Conservation (phyloP, 2,797 vertebrate species). For the Anas acuta region DNA sequence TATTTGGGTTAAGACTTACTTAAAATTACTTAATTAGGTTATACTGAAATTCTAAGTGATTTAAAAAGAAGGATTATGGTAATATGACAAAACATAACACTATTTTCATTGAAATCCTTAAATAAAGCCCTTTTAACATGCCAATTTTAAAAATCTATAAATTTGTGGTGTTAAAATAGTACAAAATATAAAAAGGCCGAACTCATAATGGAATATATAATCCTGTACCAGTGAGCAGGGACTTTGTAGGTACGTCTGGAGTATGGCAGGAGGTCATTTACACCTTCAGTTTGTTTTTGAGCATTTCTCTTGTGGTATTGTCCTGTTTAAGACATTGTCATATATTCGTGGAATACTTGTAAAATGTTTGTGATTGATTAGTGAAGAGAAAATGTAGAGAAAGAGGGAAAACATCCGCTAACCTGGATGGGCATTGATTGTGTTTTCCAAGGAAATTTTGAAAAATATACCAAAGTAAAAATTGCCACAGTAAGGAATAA, state of each 20-base stretch:
- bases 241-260: conserved; percentile 58
- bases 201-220: conserved; percentile 43
- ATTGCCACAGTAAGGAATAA: conserved; percentile 47
- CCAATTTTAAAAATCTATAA: conserved; percentile 58
- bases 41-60: conserved; percentile 69
- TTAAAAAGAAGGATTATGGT: conserved; percentile 70
- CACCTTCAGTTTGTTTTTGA: conserved; percentile 44
- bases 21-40: conserved; percentile 74
- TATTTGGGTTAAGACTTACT: conserved; percentile 69
- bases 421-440: not conserved
- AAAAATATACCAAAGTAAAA: conserved; percentile 52
- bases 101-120: conserved; percentile 69
- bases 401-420: not conserved
- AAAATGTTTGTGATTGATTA: conserved; percentile 19
- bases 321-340: not conserved
- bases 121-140: conserved; percentile 60
- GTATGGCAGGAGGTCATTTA: conserved; percentile 47
- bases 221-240: conserved; percentile 35
- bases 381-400: not conserved
- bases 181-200: conserved; percentile 44
- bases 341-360: not conserved
- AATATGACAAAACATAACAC: conserved; percentile 68
- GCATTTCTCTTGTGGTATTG: not conserved
- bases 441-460: conserved; percentile 41
- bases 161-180: conserved; percentile 61